Conservation (phyloP, 1,140 invertebrate species). For the Papilio glaucus region DNA sequence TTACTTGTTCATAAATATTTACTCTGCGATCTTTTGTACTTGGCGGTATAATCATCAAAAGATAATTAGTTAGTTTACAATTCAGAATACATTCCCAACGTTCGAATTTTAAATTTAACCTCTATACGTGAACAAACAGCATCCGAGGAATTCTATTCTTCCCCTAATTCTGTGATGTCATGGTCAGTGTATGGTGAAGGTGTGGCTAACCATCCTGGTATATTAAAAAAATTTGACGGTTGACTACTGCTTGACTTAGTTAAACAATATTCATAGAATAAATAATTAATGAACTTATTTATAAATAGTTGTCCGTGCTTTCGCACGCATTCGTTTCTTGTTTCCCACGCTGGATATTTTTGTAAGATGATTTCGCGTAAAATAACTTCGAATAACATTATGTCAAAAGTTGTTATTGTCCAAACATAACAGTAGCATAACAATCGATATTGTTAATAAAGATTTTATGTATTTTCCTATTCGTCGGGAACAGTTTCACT, state of each 20-base stretch:
- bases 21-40: slow-evolving; percentile 35
- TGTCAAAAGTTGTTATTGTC: too few relatives aligned
- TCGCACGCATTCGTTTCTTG: too few relatives aligned
- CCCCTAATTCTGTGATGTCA: slow-evolving; percentile 38
- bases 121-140: slow-evolving; percentile 49
- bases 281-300: background rate
- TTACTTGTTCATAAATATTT: slow-evolving; percentile 35
- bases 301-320: too few relatives aligned
- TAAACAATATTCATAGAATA: background rate
- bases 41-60: slow-evolving; percentile 35
- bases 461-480: too few relatives aligned
- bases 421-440: too few relatives aligned
- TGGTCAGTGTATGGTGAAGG: slow-evolving; percentile 30
- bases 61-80: slow-evolving; percentile 41
- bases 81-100: slow-evolving; percentile 34
- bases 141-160: slow-evolving; percentile 42
- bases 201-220: slow-evolving; percentile 10
- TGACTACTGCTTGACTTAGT: background rate
- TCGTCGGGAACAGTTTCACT: too few relatives aligned
- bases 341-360: too few relatives aligned
- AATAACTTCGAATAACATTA: too few relatives aligned
- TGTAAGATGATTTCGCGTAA: too few relatives aligned
- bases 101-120: slow-evolving; percentile 50
- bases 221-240: background rate
- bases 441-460: too few relatives aligned